Conservation (phyloP, 2,797 vertebrate genomes). For the Sylvia borin region DNA sequence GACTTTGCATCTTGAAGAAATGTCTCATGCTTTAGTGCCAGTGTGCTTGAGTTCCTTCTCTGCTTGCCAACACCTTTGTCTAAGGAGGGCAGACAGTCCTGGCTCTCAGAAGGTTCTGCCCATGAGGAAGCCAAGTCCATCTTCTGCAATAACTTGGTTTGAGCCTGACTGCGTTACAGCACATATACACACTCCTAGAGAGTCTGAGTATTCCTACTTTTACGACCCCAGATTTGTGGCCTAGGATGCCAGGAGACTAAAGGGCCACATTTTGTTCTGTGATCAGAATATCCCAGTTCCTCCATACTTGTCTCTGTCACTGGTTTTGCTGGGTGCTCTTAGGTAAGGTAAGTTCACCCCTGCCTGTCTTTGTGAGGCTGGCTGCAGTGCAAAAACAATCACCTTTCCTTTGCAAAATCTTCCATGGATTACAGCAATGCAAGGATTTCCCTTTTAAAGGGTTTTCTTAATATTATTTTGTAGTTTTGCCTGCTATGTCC, state of each 20-base stretch:
- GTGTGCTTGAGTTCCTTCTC: not conserved
- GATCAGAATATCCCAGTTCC: not conserved
- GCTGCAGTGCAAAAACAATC: not conserved
- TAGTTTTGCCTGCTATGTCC: not conserved
- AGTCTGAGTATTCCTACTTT: not conserved
- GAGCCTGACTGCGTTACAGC: not conserved
- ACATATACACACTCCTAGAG: not conserved
- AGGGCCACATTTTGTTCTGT: not conserved
- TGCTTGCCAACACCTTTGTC: not conserved
- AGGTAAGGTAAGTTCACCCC: not conserved
- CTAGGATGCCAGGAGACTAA: not conserved
- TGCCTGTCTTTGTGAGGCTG: not conserved
- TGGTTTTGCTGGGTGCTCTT: not conserved
- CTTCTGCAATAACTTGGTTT: not conserved
- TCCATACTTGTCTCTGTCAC: not conserved
- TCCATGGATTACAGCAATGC: not conserved
- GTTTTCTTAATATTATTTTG: not conserved
- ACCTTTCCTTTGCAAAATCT: not conserved
- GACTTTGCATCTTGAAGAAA: not conserved
- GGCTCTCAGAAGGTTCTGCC: not conserved
- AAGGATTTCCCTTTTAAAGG: not conserved
- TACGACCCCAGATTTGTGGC: not conserved
- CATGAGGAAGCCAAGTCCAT: not conserved
- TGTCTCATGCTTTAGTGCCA: not conserved
- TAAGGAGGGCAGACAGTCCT: not conserved